Evolutionary conservation across 2,113 vertebrate genomes (phyloP).

Genomic region (Melanotaenia duboulayi): DNA sequence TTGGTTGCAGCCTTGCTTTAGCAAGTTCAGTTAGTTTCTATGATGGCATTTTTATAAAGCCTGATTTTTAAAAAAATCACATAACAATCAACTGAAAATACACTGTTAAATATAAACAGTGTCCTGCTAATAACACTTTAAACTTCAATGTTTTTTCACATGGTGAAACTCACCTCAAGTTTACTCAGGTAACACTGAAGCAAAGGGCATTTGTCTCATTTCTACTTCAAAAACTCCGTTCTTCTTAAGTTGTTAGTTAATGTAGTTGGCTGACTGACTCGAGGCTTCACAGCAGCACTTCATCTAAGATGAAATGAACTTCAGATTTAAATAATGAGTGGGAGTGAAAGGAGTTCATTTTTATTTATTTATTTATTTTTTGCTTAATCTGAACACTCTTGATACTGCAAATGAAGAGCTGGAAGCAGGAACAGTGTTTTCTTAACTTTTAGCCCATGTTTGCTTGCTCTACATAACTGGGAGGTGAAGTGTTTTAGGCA

Average conservation of each 20-base stretch:
- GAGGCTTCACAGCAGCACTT: conserved; percentile 24
- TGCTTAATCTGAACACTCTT: conserved; percentile 16
- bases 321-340: conserved; percentile 59
- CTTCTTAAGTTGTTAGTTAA: conserved; percentile 54
- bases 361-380: conserved; percentile 2
- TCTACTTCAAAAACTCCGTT: conserved; percentile 52
- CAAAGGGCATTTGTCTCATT: conserved; percentile 47
- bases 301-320: conserved; percentile 43
- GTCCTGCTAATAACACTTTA: conserved; percentile 18
- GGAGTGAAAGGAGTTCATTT: conserved; percentile 21
- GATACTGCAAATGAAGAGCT: neutral
- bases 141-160: conserved; percentile 8
- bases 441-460: conserved; percentile 23
- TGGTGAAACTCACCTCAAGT: conserved; percentile 20
- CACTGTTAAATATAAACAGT: conserved; percentile 7
- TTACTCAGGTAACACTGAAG: conserved; percentile 34
- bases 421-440: conserved; percentile 1
- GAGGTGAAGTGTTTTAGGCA: conserved; percentile 33
- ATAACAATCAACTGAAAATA: neutral
- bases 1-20: neutral
- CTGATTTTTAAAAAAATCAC: neutral
- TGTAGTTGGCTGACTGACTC: conserved; percentile 29
- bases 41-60: neutral
- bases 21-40: neutral
- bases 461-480: conserved; percentile 33